Conservation (phyloP, 2,797 vertebrate genomes). For the Rhinella marina region DNA sequence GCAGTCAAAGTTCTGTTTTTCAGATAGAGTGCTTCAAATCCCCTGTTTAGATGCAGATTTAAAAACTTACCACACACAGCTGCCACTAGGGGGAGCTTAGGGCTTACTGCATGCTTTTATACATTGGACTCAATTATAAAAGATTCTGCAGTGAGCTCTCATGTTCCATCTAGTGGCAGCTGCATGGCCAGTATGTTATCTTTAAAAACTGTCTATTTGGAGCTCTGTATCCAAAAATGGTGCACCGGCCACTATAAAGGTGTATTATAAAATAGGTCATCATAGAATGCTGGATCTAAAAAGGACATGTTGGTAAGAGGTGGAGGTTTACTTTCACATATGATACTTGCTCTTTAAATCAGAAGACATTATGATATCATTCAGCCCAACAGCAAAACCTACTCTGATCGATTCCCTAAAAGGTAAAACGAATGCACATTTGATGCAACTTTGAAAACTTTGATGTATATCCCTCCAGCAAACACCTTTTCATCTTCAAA, state of each 20-base stretch:
- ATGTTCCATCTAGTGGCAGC: too few species aligned
- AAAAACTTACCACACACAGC: neutral
- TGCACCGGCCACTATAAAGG: neutral
- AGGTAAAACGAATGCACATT: slow-evolving; percentile 37
- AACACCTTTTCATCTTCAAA: slow-evolving; percentile 55
- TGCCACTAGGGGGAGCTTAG: neutral
- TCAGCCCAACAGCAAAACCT: slow-evolving; percentile 20
- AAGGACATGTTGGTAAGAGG: neutral
- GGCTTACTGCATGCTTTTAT: neutral
- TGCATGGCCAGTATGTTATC: too few species aligned
- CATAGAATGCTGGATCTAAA: neutral
- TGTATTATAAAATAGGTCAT: neutral
- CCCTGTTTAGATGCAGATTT: neutral
- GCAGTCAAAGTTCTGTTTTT: neutral
- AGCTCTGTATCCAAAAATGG: neutral
- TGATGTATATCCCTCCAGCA: slow-evolving; percentile 56
- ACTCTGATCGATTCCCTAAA: slow-evolving; percentile 28
- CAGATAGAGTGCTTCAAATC: neutral
- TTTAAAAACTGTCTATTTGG: too few species aligned
- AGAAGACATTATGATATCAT: slow-evolving; percentile 4
- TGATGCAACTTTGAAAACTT: slow-evolving; percentile 29
- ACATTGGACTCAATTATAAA: neutral
- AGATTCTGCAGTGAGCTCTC: too few species aligned
- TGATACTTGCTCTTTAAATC: slow-evolving; percentile 2
- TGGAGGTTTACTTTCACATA: neutral